Percentiles rank a stretch among this genome's conserved stretches.
Conservation (phyloP, 2,113 vertebrate species). For the Oreochromis tanganicae region DNA sequence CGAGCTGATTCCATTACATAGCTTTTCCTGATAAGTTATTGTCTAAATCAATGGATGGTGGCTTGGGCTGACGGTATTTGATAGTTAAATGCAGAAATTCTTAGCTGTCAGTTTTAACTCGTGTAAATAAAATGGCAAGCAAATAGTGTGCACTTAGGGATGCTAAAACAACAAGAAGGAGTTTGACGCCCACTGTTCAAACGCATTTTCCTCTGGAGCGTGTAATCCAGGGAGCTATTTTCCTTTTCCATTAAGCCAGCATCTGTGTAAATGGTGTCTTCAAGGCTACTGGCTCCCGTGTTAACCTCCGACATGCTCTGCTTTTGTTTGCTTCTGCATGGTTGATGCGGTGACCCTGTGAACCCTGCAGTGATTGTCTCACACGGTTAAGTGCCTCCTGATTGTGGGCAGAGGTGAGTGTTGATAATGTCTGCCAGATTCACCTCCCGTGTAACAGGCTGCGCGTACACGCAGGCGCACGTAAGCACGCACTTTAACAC, state of each 20-base stretch:
- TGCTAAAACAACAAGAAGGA: not conserved
- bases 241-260: not conserved
- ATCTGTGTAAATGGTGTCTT: constrained; percentile 37
- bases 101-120: not conserved
- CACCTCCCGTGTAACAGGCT: constrained; percentile 5
- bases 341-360: constrained; percentile 47
- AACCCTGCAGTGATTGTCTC: constrained; percentile 49
- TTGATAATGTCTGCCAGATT: constrained; percentile 65
- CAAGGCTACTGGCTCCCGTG: constrained; percentile 24
- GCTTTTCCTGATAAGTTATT: not conserved
- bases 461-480: constrained; percentile 4
- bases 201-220: constrained; percentile 31
- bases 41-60: not conserved
- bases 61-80: not conserved
- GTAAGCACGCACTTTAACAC: not conserved
- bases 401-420: constrained; percentile 39
- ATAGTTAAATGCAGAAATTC: not conserved
- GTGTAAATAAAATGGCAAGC: not conserved
- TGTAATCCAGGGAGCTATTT: constrained; percentile 56
- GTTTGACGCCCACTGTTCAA: constrained; percentile 39
- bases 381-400: constrained; percentile 54
- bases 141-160: not conserved
- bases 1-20: not conserved
- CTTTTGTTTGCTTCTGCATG: constrained; percentile 55
- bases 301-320: constrained; percentile 20